phyloP scores from a whole-genome alignment of 2,797 vertebrate species.

The Chiroxiphia lanceolata region DNA sequence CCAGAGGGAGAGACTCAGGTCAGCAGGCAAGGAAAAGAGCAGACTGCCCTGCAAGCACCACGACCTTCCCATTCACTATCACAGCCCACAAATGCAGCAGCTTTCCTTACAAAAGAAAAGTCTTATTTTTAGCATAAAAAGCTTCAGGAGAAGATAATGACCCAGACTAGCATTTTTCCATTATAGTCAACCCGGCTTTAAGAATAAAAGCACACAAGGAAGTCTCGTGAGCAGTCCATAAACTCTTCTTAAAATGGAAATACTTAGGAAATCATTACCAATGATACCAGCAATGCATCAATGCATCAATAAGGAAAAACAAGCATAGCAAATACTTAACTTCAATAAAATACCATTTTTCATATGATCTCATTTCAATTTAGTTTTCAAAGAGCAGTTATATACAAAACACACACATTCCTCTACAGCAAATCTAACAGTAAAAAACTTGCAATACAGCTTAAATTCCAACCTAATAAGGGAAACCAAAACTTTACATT shows the following conservation, averaged over 20 bases:
- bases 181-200: not conserved
- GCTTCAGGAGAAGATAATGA: not conserved
- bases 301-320: not conserved
- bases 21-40: not conserved
- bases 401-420: rapidly evolving
- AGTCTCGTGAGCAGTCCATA: not conserved
- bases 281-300: not conserved
- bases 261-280: not conserved
- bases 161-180: not conserved
- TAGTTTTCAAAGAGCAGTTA: not conserved
- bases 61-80: not conserved
- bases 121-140: not conserved
- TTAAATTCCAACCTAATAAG: not conserved
- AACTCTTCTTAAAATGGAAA: not conserved
- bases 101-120: not conserved
- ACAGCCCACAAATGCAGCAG: not conserved
- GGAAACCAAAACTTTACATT: not conserved
- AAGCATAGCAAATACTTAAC: not conserved
- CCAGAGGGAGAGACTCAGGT: not conserved
- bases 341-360: not conserved
- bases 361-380: not conserved
- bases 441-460: not conserved
- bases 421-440: not conserved
- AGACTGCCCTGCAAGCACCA: not conserved
- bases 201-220: not conserved